Base-by-base conservation (phyloP, 2,888 invertebrate genomes). In the Calliphora vomitoria region DNA sequence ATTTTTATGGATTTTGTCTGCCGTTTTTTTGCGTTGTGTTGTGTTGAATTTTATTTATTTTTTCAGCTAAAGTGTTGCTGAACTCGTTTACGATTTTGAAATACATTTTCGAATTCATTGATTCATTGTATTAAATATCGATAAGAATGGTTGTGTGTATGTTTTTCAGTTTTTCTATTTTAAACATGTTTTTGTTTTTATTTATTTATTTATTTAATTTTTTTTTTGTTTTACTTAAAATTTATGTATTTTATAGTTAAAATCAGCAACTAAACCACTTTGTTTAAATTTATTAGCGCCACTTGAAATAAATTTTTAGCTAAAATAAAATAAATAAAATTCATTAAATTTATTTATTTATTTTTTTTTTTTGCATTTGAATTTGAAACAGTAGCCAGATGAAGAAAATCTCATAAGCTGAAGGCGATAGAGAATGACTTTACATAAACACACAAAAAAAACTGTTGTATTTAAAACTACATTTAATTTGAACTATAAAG, bases 201-300 rank as follows among this genome's bases (percentile, higher is more conserved):
- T 8, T 5, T 66, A 8, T 66, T 66, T 50, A 31, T 58, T 58
- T 47, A 66, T 44, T 55, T 25, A 4, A 35, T 35, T 81, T 25
- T 25, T 60, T 20, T 64, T 10, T 44, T 44, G 44, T 44, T 44
- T 44, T 44, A 44, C 1, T 1, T 11, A 44, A 44, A 44, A 44
- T 50, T 50, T 11, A 50, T 15, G 15, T 50, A 15, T 50, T n/a
- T 50, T 50, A 60, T 8, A 38, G 31, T 31, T 71, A 53, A 13
- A 35, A 47, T 64, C 50, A 47, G 18, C 55, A 72, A 18, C 64
- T 44, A 71, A 74, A 74, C 72, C 44, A 66, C 72, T 81, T 81
- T 55, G 74, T 53, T 60, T 66, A 55, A 74, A 81, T 74, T 82
- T 82, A 82, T 82, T 82, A 82, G 66, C 74, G 58, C 55, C 66